These are phyloP conservation scores for Chromobotia macracanthus DNA, from an alignment of 2,797 vertebrate species.

Conservation along the genomic window DNA sequence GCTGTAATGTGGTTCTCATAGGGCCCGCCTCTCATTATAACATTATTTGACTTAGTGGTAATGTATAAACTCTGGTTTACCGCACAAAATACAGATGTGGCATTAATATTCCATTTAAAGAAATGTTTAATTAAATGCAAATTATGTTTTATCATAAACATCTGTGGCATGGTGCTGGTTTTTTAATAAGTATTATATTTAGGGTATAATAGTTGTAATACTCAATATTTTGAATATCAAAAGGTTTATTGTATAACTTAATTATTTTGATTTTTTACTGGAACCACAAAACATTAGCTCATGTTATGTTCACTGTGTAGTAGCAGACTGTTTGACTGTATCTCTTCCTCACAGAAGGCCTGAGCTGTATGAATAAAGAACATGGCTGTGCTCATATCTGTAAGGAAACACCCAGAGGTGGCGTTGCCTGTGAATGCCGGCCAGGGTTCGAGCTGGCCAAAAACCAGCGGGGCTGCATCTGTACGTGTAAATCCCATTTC, in stretches of 20 bases:
- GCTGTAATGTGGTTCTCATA: background rate
- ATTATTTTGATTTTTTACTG: background rate
- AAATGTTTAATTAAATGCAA: background rate
- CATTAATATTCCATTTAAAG: background rate
- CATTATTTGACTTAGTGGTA: background rate
- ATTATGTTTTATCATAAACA: background rate
- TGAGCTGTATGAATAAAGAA: conserved; percentile 99
- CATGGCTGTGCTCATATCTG: conserved; percentile 97
- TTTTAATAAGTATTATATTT: background rate
- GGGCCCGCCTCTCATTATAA: background rate
- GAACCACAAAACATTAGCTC: background rate
- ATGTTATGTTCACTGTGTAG: background rate
- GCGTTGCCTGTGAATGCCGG: conserved; percentile 92
- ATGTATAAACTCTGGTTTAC: background rate
- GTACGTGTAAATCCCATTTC: conserved; percentile 76
- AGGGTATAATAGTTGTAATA: background rate
- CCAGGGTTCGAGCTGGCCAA: conserved; percentile 94
- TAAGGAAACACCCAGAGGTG: conserved; percentile 92
- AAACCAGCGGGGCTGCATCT: conserved; percentile 92
- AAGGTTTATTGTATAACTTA: background rate
- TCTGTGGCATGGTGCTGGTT: background rate
- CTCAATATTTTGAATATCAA: background rate
- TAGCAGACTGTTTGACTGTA: conserved; percentile 28
- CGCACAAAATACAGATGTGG: conserved; percentile 4
- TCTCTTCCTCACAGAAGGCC: conserved; percentile 82